Conservation (phyloP, 2,797 vertebrate species). For the Mormyrops attenuatus region DNA sequence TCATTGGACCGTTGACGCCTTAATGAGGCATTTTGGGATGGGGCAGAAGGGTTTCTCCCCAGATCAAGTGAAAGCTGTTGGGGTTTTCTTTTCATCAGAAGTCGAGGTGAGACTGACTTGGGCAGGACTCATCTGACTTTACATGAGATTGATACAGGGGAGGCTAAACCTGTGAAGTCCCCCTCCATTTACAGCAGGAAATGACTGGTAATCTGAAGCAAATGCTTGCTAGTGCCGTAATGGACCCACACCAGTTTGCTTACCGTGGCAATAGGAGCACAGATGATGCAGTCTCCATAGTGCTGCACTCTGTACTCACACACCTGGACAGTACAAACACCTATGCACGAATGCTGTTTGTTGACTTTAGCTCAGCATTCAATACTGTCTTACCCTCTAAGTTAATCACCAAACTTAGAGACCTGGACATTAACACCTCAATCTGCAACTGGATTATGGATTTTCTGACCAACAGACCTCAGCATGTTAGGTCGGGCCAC, state of each 20-base stretch:
- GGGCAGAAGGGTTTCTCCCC: background rate
- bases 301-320: no score
- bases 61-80: background rate
- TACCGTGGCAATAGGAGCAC: no score
- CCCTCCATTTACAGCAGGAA: background rate
- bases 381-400: no score
- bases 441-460: no score
- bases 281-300: no score
- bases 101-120: constrained; percentile 4
- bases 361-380: no score
- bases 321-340: no score
- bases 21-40: background rate
- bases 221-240: background rate
- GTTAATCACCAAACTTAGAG: no score
- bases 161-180: background rate
- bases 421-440: no score
- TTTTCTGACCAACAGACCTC: no score
- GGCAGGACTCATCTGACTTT: background rate
- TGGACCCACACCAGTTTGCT: background rate
- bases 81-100: background rate
- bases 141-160: constrained; percentile 15
- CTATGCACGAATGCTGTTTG: no score
- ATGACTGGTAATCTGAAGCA: background rate
- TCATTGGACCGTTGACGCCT: background rate
- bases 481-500: no score